Conservation (phyloP, 2,113 vertebrate genomes). For the Cephalopterus ornatus region DNA sequence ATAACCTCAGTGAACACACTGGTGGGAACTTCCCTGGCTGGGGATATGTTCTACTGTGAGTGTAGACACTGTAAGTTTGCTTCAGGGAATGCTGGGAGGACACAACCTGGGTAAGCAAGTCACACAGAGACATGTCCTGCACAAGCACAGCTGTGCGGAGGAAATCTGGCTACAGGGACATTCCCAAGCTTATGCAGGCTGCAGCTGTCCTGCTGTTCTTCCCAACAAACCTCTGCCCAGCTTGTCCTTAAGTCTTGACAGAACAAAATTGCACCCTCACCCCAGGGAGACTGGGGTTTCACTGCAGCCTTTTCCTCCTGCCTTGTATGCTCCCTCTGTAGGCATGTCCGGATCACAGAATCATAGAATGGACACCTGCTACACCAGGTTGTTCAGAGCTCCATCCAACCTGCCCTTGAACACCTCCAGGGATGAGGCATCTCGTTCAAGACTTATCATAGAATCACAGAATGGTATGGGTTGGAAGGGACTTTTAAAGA, state of each 20-base stretch:
- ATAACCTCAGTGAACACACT: neutral
- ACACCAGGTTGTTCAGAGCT: neutral
- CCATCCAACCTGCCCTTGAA: neutral
- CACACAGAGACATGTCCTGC: neutral
- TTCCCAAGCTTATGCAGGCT: neutral
- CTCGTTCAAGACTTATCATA: fast-evolving
- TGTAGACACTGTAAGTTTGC: neutral
- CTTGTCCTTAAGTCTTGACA: neutral
- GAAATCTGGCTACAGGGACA: neutral
- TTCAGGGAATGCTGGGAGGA: neutral
- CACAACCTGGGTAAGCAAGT: neutral
- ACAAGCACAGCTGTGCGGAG: neutral
- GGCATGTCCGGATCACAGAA: neutral
- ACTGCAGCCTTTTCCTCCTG: neutral
- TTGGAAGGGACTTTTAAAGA: neutral
- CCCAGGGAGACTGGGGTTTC: neutral
- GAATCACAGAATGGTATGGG: neutral
- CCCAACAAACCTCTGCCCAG: neutral
- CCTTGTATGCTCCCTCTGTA: fast-evolving
- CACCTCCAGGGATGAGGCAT: neutral
- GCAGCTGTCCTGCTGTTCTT: neutral
- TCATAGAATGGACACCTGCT: neutral
- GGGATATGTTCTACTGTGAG: neutral
- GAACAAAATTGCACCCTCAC: neutral
- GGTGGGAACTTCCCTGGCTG: neutral